Base-by-base conservation (phyloP, 2,888 invertebrate species). In the Acanthopleura granulata region DNA sequence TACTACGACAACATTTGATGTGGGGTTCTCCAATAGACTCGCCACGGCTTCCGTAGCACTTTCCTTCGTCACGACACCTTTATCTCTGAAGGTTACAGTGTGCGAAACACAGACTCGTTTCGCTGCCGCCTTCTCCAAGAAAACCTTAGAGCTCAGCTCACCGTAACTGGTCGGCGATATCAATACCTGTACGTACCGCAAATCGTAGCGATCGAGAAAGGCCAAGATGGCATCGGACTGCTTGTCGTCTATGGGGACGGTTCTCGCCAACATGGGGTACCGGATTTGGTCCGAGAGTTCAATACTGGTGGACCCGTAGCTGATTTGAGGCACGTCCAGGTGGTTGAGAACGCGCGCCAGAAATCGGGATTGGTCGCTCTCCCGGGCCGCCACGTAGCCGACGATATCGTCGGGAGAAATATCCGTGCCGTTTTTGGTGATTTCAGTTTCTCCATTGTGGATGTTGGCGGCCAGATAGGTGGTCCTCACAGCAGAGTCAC, bases 161-260 rank as follows among this genome's bases (percentile, higher is more conserved):
- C 88, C 88, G 66, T 88, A 87, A 62, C 80, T 84, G 62, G 83
- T 79, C 0, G 82, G 77, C 0, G 86, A 82, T 76, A 84, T 82
- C 0, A 87, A 82, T 16, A 90, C 84, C 77, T 91, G 91, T 0
- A 91, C 89, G 77, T 91, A 91, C 49, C 88, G 84, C 81, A 91
- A 89, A 62, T 90, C 85, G 76, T 87, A 86, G 72, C 86, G 81
- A 62, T 87, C 83, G 62, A 91, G 83, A 49, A 91, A 86, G 49
- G 84, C 83, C 4, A 91, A 81, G 77, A 90, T 87, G 3, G 89
- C 89, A 40, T 85, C 76, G 0, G 84, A 82, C 74, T 84, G 85
- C 25, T 84, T 81, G 75, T 84, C 84, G 62, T 88, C 88, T 11
- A 85, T 80, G 0, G 88, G 87, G 12, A 88, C 86, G 0, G 88